Evolutionary conservation across 1,140 invertebrate species (phyloP), one percentile per base, ranked within the genome.

Genomic region (Ceratoteleas bidentatus): DNA sequence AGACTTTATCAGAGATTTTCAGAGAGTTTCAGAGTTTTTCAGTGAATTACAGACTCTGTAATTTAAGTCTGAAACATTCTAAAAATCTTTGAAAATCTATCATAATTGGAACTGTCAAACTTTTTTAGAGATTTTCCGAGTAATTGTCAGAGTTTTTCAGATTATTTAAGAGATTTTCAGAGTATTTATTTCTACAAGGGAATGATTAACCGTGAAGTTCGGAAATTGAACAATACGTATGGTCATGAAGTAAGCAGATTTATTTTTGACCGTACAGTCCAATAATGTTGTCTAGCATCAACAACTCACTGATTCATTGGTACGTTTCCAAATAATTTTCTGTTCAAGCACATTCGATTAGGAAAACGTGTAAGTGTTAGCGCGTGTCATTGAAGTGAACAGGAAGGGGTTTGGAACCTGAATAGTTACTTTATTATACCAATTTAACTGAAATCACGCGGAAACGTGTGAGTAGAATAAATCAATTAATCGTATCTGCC

Each of bases 261-360:
- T 45, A 45, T 45, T 45, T 45, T 45, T 13, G 43, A 45, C 2
- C 43, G 10, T n/a, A 9, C 43, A 45, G 43, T 60, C 32, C 36
- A 61, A 49, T 32, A 36, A 61, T 14, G 45, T 50, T 38, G 50
- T 13, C 15, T 16, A 65, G 36, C 11, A 47, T 54, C 10, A 45
- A n/a, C 45, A 38, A 13, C 3, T 49, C 33, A 58, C 49, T 49
- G 9, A 58, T 15, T 38, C 43, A 74, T 52, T 75, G 68, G 68
- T 72, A 34, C 10, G 40, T 40, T 72, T 72, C 68, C 68, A 72
- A 77, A 69, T 64, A 69, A 69, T 69, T 77, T 62, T 64, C 56
- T 43, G 65, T 65, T 69, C 58, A 68, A 58, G 68, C 43, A 57
- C 38, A 69, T 69, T 74, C 52, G 57, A 69, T 69, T 68, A 69